Percentiles rank a stretch among this genome's conserved stretches.
Evolutionary conservation across 2,888 invertebrate species (phyloP).

Genomic region (Sinohyriopsis cumingii): DNA sequence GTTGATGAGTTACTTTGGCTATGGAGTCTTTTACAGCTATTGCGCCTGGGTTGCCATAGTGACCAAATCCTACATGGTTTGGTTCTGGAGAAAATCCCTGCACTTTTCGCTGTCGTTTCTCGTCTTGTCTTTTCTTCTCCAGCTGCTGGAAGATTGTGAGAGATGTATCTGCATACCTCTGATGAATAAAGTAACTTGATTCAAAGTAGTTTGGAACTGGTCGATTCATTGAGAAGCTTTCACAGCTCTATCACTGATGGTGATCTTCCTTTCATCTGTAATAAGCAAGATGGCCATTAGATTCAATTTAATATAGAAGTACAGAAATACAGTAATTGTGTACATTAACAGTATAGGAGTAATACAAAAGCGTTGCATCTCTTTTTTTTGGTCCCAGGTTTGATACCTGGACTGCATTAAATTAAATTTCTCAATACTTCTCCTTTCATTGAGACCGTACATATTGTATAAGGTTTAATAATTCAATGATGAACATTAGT

Average conservation of each 20-base stretch:
- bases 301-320: too few species aligned
- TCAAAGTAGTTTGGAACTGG: slow-evolving; percentile 52
- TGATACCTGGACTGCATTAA: too few species aligned
- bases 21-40: slow-evolving; percentile 32
- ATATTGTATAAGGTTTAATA: too few species aligned
- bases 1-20: background rate
- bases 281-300: too few species aligned
- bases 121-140: slow-evolving; percentile 43
- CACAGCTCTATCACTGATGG: background rate
- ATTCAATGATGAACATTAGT: too few species aligned
- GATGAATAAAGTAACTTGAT: slow-evolving; percentile 62
- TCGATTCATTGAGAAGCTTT: slow-evolving; percentile 34
- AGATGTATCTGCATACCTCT: slow-evolving; percentile 68
- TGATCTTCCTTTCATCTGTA: too few species aligned
- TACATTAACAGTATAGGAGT: too few species aligned
- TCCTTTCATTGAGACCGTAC: too few species aligned
- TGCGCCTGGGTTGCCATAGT: slow-evolving; percentile 55
- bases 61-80: slow-evolving; percentile 39
- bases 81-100: background rate
- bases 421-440: too few species aligned
- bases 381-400: too few species aligned
- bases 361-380: too few species aligned
- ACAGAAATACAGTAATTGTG: too few species aligned
- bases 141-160: slow-evolving; percentile 65
- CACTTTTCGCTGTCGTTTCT: slow-evolving; percentile 18